Evolutionary conservation across 2,888 invertebrate genomes (phyloP).

Genomic region (Fabriciana adippe): DNA sequence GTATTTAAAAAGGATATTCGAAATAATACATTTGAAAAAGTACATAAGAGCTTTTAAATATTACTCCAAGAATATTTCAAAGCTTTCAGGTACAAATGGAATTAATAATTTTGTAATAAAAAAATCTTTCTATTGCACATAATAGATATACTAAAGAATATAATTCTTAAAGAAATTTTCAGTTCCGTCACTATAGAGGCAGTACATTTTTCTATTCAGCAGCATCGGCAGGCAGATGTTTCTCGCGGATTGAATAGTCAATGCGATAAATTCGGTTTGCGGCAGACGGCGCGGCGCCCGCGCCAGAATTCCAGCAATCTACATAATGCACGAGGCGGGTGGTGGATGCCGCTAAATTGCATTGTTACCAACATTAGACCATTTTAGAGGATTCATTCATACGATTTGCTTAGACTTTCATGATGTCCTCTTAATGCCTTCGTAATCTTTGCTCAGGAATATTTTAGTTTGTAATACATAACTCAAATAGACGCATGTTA

Average conservation of each 20-base stretch:
- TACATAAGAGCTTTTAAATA: too few species aligned
- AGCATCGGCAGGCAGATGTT: constrained; percentile 63
- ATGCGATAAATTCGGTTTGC: constrained; percentile 79
- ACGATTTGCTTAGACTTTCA: constrained; percentile 16
- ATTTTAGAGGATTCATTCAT: constrained; percentile 21
- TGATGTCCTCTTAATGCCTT: not conserved
- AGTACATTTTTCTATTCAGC: constrained; percentile 59
- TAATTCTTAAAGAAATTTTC: constrained; percentile 36
- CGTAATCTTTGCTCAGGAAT: not conserved
- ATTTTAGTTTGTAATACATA: not conserved
- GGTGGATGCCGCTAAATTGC: constrained; percentile 42
- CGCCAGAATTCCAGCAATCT: constrained; percentile 61
- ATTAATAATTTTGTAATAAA: too few species aligned
- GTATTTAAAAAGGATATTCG: not conserved
- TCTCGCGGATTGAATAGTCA: constrained; percentile 74
- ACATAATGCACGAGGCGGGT: constrained; percentile 65
- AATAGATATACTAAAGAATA: not conserved
- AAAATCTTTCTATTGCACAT: too few species aligned
- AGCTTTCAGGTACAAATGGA: too few species aligned
- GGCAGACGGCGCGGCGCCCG: constrained; percentile 58
- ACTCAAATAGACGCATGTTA: too few species aligned
- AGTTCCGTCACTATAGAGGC: constrained; percentile 45
- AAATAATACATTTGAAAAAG: constrained; percentile 1
- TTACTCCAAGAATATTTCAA: too few species aligned
- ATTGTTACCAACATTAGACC: constrained; percentile 42